Evolutionary conservation across 1,140 invertebrate genomes (phyloP).

Genomic region (Leptopilina clavipes): DNA sequence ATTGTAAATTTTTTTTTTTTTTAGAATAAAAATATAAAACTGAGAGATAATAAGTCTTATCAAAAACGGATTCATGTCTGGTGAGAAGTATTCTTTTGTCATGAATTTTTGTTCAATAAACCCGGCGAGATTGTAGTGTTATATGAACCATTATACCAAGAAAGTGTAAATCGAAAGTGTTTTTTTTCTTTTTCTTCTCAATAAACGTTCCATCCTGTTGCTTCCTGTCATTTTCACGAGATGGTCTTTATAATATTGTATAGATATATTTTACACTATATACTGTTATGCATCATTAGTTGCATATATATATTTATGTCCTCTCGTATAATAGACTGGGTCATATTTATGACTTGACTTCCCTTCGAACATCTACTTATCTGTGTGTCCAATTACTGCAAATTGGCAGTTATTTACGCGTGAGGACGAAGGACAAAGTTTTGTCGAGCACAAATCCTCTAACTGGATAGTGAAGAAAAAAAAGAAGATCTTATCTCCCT

Average conservation of each 20-base stretch:
- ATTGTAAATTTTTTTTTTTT: too few relatives aligned
- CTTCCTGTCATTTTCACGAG: conserved; percentile 1
- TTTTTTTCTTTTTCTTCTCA: not conserved
- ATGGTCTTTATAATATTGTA: not conserved
- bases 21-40: too few relatives aligned
- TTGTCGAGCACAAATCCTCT: conserved; percentile 18
- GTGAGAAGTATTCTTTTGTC: not conserved
- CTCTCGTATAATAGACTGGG: not conserved
- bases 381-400: conserved; percentile 8
- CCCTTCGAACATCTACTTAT: conserved; percentile 4
- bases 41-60: too few relatives aligned
- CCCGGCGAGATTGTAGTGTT: not conserved
- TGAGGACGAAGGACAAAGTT: not conserved
- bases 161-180: not conserved
- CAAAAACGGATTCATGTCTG: too few relatives aligned
- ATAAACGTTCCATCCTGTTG: conserved; percentile 15
- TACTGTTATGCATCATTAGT: conserved; percentile 18
- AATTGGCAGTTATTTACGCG: conserved; percentile 14
- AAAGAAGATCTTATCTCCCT: conserved; percentile 23
- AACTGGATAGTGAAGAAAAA: conserved; percentile 1
- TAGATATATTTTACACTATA: too few relatives aligned
- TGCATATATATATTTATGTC: not conserved
- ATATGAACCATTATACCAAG: not conserved
- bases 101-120: not conserved
- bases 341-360: not conserved